Base-by-base conservation (phyloP, 1,140 invertebrate species). In the Brachionus asplanchnoidis region DNA sequence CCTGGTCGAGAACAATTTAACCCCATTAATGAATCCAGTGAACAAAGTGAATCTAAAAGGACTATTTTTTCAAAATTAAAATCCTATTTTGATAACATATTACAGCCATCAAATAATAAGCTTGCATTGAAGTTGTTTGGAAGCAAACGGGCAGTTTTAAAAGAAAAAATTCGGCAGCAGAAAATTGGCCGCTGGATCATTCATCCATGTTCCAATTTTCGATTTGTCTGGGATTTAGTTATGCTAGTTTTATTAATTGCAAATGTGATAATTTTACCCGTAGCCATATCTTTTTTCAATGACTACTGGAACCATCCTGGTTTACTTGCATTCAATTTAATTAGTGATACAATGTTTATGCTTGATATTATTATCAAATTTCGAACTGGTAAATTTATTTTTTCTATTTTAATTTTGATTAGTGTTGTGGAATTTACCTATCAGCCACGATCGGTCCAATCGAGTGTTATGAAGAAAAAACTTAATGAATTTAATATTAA, bases 301-400 rank as follows among this genome's bases (percentile, higher is more conserved):
- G 85, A 85, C 40, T 20, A 84, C n/a, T 56, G 42, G 28, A 84
- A 23, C 53, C 11, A 44, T 36, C 66, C 66, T 53, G 79, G 85
- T 1, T 98, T 97, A 96, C 98, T 99, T 91, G 95, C 95, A 92
- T 99, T 99, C 93, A 99, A 99, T 92, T 97, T 96, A 93, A 94
- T 98, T 91, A 98, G 95, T 87, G 97, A 99, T 92, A 98, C 96
- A 88, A 97, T 99, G 93, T 99, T 99, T 92, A 94, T 98, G 91
- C 94, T 98, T 92, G 97, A 99, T 92, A 97, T 99, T 91, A 94
- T 98, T 91, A 96, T 98, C 92, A 98, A 99, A 93, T 98, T 99
- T 93, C 94, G 97, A 93, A 98, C 97, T 92, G 96, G 68, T 73
- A 73, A 56, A n/a, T 20, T 56, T 56, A 1, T 36, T 36, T 36